Percentiles rank a stretch among this genome's conserved stretches.
Evolutionary conservation across 1,140 invertebrate species (phyloP).

Genomic region (Bombus haemorrhoidalis): DNA sequence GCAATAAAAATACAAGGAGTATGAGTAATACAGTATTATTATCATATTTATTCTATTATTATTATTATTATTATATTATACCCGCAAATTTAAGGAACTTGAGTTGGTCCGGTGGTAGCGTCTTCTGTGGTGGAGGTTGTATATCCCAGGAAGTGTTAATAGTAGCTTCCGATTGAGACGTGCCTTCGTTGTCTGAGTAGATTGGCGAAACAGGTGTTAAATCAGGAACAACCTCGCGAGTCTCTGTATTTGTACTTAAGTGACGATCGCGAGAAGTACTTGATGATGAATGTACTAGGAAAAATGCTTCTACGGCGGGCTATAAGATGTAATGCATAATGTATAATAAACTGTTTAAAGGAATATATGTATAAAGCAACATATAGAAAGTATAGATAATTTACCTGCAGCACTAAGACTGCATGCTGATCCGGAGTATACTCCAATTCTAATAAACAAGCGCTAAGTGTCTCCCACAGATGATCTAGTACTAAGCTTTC

Average conservation of each 20-base stretch:
- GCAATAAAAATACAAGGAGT: slow-evolving; percentile 56
- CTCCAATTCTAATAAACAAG: slow-evolving; percentile 91
- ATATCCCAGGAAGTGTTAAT: slow-evolving; percentile 76
- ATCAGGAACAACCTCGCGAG: slow-evolving; percentile 75
- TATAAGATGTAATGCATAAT: slow-evolving; percentile 77
- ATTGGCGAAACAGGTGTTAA: slow-evolving; percentile 79
- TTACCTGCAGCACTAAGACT: slow-evolving; percentile 92
- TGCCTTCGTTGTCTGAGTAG: slow-evolving; percentile 75
- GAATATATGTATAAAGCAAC: not conserved
- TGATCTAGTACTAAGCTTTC: slow-evolving; percentile 88
- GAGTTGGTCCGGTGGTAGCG: slow-evolving; percentile 84
- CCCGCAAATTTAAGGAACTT: slow-evolving; percentile 93
- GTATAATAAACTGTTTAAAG: not conserved
- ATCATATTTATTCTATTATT: not conserved
- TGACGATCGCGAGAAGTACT: slow-evolving; percentile 79
- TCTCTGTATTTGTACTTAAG: slow-evolving; percentile 69
- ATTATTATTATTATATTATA: slow-evolving; percentile 68
- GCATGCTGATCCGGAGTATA: slow-evolving; percentile 96
- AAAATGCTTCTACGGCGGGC: slow-evolving; percentile 96
- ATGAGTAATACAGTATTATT: not conserved
- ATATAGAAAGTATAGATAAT: not conserved
- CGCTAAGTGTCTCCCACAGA: slow-evolving; percentile 92
- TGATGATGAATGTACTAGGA: slow-evolving; percentile 92
- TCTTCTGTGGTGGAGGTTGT: slow-evolving; percentile 69
- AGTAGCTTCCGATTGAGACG: slow-evolving; percentile 66